phyloP scores from a whole-genome alignment of 2,113 vertebrate genomes.

The Muntiacus muntjak region DNA sequence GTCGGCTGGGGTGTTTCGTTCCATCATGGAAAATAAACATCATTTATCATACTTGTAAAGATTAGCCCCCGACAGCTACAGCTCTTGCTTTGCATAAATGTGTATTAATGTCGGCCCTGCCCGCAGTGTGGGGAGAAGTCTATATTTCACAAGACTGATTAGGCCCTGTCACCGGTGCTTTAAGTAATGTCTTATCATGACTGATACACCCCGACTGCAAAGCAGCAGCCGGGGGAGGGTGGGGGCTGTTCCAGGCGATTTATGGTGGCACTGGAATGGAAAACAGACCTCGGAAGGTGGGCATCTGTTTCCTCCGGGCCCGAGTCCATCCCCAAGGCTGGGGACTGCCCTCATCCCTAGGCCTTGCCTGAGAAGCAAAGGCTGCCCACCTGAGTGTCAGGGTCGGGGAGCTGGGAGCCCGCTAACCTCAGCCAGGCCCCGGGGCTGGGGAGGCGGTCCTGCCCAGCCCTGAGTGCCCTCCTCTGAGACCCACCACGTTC shows the following conservation, averaged over 20 bases:
- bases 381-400: accelerated
- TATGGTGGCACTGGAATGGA: constrained; percentile 70
- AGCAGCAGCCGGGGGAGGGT: background rate
- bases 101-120: constrained; percentile 85
- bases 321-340: background rate
- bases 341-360: background rate
- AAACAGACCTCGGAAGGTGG: constrained; percentile 54
- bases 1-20: constrained; percentile 94
- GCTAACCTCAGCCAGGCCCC: background rate
- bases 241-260: constrained; percentile 61
- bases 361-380: background rate
- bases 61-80: constrained; percentile 94
- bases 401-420: accelerated
- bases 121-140: constrained; percentile 81
- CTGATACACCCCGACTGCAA: constrained; percentile 80
- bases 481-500: background rate
- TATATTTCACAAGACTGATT: constrained; percentile 88
- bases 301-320: constrained; percentile 28
- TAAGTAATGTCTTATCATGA: constrained; percentile 87
- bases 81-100: constrained; percentile 93
- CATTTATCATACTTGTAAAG: constrained; percentile 98
- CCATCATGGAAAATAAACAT: constrained; percentile 99
- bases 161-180: constrained; percentile 85
- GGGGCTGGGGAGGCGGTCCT: accelerated
- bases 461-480: no score